A percentile compares a stretch with the other conserved stretches of the same genome.
phyloP scores from a whole-genome alignment of 2,113 vertebrate genomes.

The Sminthopsis crassicaudata region DNA sequence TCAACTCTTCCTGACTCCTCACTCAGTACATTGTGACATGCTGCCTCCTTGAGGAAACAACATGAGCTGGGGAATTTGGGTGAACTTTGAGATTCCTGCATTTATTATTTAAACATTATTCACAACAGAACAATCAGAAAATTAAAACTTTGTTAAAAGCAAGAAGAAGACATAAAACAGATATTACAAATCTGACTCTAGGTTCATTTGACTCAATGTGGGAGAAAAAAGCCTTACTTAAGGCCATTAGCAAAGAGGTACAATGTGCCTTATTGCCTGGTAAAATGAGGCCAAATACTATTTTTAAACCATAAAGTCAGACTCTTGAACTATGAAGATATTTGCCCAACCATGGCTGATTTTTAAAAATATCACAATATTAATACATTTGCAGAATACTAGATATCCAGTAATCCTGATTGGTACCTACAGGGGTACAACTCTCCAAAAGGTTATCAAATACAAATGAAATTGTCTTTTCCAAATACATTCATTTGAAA shows the following conservation, averaged over 20 bases:
- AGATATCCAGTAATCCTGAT: not conserved
- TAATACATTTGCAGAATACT: not conserved
- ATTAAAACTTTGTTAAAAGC: not conserved
- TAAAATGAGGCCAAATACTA: not conserved
- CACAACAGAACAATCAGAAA: constrained; percentile 34
- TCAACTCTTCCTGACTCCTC: not conserved
- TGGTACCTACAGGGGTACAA: not conserved
- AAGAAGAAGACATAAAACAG: constrained; percentile 2
- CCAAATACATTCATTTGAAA: not conserved
- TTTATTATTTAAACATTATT: not conserved
- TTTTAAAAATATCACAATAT: not conserved
- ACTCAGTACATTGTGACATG: not conserved
- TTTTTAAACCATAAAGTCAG: not conserved
- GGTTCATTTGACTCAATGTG: not conserved
- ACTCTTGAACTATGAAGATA: not conserved
- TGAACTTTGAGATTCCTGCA: not conserved
- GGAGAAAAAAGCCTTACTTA: constrained; percentile 22
- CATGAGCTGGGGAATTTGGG: not conserved
- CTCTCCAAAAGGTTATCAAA: not conserved
- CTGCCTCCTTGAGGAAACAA: not conserved
- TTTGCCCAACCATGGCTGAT: not conserved
- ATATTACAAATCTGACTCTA: not conserved
- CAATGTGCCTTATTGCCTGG: not conserved
- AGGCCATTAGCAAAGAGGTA: not conserved
- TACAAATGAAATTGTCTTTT: not conserved